Evolutionary conservation across 2,888 invertebrate genomes (phyloP), one percentile per base, ranked within the genome.

Genomic region (Melanostoma scalare): DNA sequence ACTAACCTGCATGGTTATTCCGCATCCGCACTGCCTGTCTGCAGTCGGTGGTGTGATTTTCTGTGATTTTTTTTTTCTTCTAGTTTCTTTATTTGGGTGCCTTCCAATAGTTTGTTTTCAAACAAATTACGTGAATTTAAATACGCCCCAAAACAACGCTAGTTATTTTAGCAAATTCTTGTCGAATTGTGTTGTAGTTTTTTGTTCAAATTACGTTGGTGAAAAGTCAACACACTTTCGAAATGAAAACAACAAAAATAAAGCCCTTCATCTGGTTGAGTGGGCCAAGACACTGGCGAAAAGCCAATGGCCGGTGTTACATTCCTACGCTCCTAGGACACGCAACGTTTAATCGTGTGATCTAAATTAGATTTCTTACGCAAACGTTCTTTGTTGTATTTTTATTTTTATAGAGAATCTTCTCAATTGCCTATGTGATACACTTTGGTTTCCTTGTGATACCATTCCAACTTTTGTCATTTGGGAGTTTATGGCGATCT

Each of bases 71-170:
- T 68, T 68, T 52, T 42, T 10, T 40, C 10, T 63, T 30, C 8
- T 20, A 31, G 0, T 74, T 56, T 8, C 6, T 20, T 2, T n/a
- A 10, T 36, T 71, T 78, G 73, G 67, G 38, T 60, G 53, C 8
- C 60, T 8, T 78, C 65, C 50, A 75, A 71, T 58, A 36, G 38
- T 71, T 75, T 75, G 80, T 80, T 65, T 80, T 80, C 69, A 80
- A 80, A 80, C 80, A 73, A 73, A 73, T 36, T 38, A 74, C 69
- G 52, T 30, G n/a, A 31, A 46, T 56, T 44, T 30, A 9, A 20
- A 36, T 56, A 44, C 35, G 6, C 30, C 30, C 53, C 5, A 36
- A 10, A 53, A 46, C 20, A 6, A 35, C 42, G 35, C 35, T 53
- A 52, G 50, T 63, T 31, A 61, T 33, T 33, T 30, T 42, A 31